A percentile compares a stretch with the other conserved stretches of the same genome.
Evolutionary conservation across 2,113 vertebrate species (phyloP).

Genomic region (Pseudopipra pipra): DNA sequence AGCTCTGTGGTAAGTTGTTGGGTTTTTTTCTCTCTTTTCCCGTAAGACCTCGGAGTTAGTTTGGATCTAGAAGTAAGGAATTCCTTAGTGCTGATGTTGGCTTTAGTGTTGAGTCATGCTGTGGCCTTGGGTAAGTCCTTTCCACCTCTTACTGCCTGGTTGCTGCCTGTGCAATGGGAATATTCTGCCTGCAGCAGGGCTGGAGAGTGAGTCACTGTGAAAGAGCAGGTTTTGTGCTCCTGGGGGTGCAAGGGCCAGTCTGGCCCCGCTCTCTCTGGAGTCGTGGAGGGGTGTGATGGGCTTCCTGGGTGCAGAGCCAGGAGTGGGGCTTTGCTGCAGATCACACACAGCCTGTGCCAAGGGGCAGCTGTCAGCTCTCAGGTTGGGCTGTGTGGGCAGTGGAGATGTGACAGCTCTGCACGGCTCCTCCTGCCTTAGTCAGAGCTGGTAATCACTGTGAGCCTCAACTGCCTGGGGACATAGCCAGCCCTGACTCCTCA

Average conservation of each 20-base stretch:
- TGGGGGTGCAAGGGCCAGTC: neutral
- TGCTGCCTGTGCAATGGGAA: constrained; percentile 4
- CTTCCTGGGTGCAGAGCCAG: neutral
- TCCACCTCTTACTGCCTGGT: constrained; percentile 32
- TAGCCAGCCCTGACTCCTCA: neutral
- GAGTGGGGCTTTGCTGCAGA: neutral
- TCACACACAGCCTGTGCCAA: neutral
- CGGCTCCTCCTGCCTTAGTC: neutral
- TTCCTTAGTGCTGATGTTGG: constrained; percentile 55
- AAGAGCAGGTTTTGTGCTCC: neutral
- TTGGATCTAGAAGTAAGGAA: constrained; percentile 34
- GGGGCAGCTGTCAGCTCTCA: neutral
- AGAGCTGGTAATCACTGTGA: neutral
- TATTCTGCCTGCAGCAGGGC: neutral
- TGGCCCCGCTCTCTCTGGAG: neutral
- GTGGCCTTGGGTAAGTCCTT: constrained; percentile 37
- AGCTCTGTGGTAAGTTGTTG: constrained; percentile 86
- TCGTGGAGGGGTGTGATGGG: accelerated
- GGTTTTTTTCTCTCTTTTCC: neutral
- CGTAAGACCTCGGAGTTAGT: constrained; percentile 2
- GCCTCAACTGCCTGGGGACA: neutral
- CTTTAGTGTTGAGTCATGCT: constrained; percentile 32
- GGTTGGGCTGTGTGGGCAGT: neutral
- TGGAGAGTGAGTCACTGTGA: constrained; percentile 25
- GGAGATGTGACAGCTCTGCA: neutral